These are phyloP conservation scores for Pedionomus torquatus DNA, from an alignment of 2,113 vertebrate genomes.

Conservation along the genomic window DNA sequence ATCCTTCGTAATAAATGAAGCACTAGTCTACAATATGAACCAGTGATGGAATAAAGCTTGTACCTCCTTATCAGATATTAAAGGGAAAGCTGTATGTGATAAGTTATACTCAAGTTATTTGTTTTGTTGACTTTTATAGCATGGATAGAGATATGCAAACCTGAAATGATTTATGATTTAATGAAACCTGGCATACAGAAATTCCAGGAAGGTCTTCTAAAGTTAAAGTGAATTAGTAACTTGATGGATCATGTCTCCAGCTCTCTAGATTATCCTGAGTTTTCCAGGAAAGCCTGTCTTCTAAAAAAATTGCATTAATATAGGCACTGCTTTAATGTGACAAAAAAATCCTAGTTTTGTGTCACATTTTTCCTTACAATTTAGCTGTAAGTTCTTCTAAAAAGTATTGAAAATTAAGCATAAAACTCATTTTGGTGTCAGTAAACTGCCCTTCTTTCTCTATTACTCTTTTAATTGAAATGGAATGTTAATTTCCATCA, in stretches of 20 bases:
- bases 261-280: background rate
- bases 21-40: background rate
- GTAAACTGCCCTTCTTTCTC: background rate
- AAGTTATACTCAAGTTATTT: background rate
- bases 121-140: background rate
- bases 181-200: background rate
- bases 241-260: background rate
- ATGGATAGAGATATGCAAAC: background rate
- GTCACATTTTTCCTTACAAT: background rate
- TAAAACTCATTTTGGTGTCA: background rate
- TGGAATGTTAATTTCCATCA: background rate
- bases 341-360: background rate
- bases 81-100: background rate
- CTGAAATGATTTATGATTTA: background rate
- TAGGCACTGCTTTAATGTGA: background rate
- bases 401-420: background rate
- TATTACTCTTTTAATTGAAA: background rate
- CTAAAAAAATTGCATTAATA: background rate
- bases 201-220: background rate
- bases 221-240: background rate
- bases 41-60: background rate
- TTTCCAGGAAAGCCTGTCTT: background rate
- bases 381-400: background rate
- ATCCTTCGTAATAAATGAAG: background rate
- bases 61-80: background rate